These are phyloP conservation scores for Oncopodura yosiiana DNA, from an alignment of 1,140 invertebrate species.

Conservation along the genomic window DNA sequence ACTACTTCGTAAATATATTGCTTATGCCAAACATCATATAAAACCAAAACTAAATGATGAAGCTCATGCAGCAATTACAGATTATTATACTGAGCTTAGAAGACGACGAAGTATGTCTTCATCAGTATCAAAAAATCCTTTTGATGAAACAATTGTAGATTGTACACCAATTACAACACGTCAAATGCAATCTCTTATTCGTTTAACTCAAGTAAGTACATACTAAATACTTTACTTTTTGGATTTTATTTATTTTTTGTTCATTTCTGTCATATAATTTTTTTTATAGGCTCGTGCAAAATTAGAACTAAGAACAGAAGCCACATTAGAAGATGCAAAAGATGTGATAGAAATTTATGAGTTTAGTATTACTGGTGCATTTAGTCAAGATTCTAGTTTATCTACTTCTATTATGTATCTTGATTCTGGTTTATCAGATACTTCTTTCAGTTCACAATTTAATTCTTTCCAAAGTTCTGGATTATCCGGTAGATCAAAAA, in stretches of 20 bases:
- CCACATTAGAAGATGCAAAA: conserved; percentile 64
- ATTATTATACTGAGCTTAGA: conserved; percentile 74
- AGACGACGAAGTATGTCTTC: conserved; percentile 53
- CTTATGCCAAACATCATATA: conserved; percentile 81
- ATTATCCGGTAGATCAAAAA: conserved; percentile 12
- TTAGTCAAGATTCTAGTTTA: conserved; percentile 58
- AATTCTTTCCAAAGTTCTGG: too few relatives aligned
- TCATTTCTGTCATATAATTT: background rate
- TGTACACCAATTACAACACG: conserved; percentile 66
- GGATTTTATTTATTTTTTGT: conserved; percentile 15
- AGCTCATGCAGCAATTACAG: conserved; percentile 58
- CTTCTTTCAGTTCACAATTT: too few relatives aligned
- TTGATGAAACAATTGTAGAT: too few relatives aligned
- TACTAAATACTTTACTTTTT: conserved; percentile 10
- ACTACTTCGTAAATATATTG: conserved; percentile 78
- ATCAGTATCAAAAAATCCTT: too few relatives aligned
- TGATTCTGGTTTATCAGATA: conserved; percentile 1
- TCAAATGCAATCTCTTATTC: conserved; percentile 77
- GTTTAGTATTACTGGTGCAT: conserved; percentile 66
- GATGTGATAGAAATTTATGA: conserved; percentile 79
- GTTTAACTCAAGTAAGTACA: conserved; percentile 62
- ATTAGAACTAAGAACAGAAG: conserved; percentile 67
- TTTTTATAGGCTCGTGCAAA: conserved; percentile 63
- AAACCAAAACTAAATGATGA: conserved; percentile 62
- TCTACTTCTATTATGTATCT: too few relatives aligned